A percentile compares a stretch with the other conserved stretches of the same genome.
Evolutionary conservation across 1,140 invertebrate species (phyloP).

Genomic region (Leptinotarsa defecta): DNA sequence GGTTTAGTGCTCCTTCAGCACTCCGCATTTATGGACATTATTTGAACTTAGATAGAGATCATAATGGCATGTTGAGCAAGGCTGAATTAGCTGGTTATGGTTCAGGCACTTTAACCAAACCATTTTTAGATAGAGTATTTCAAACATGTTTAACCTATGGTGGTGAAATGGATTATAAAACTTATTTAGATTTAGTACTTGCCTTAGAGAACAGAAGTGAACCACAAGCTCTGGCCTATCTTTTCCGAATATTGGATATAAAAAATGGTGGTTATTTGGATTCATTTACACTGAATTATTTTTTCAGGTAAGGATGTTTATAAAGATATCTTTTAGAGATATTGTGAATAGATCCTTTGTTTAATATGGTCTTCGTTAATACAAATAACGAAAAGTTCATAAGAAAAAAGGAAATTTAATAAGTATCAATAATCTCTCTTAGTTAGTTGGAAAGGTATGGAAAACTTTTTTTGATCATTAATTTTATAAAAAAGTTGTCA

Average conservation of each 20-base stretch:
- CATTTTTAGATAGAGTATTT: slow-evolving; percentile 92
- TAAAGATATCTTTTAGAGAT: slow-evolving; percentile 71
- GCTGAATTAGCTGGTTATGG: slow-evolving; percentile 85
- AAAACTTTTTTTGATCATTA: too few species aligned
- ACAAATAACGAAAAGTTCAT: too few species aligned
- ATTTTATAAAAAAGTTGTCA: too few species aligned
- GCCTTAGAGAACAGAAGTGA: slow-evolving; percentile 92
- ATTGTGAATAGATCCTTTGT: slow-evolving; percentile 70
- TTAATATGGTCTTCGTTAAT: too few species aligned
- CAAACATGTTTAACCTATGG: slow-evolving; percentile 94
- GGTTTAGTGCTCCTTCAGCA: slow-evolving; percentile 92
- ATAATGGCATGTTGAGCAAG: slow-evolving; percentile 94
- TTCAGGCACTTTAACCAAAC: slow-evolving; percentile 86
- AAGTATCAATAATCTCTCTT: too few species aligned
- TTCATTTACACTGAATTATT: slow-evolving; percentile 89
- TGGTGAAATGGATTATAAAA: slow-evolving; percentile 98
- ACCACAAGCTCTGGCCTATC: slow-evolving; percentile 87
- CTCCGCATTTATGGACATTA: slow-evolving; percentile 91
- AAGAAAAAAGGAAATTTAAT: too few species aligned
- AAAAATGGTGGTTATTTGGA: slow-evolving; percentile 86
- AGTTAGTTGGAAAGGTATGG: too few species aligned
- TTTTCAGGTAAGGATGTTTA: slow-evolving; percentile 75
- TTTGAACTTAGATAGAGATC: slow-evolving; percentile 90
- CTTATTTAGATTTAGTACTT: slow-evolving; percentile 92
- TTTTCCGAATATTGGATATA: slow-evolving; percentile 92